These are phyloP conservation scores for Leptinotarsa haldemani DNA, from an alignment of 2,888 invertebrate genomes.

Conservation along the genomic window DNA sequence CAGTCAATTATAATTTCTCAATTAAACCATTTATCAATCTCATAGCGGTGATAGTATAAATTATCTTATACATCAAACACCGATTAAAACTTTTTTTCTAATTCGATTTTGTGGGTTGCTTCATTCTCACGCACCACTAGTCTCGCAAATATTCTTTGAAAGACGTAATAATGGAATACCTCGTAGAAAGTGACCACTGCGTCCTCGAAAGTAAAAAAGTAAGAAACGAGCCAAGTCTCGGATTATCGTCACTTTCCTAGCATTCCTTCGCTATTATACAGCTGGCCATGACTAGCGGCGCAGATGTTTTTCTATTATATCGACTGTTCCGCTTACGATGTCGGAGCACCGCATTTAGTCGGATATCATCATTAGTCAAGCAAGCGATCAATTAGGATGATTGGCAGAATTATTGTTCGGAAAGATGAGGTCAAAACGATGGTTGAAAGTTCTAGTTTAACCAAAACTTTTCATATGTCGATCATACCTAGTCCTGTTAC, in stretches of 20 bases:
- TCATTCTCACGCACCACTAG: constrained; percentile 11
- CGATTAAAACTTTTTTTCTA: constrained; percentile 3
- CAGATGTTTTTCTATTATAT: constrained; percentile 12
- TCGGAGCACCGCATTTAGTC: background rate
- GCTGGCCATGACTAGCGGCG: constrained; percentile 14
- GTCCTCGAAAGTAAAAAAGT: constrained; percentile 20
- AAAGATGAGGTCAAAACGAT: too few species aligned
- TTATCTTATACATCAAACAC: background rate
- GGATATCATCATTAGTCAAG: background rate
- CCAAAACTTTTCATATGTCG: too few species aligned
- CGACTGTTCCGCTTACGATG: background rate
- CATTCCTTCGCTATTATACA: constrained; percentile 20
- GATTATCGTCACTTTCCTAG: constrained; percentile 17
- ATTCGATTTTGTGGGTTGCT: constrained; percentile 16
- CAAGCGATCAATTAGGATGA: background rate
- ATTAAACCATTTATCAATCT: constrained; percentile 11
- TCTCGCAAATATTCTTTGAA: constrained; percentile 10
- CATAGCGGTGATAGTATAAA: background rate
- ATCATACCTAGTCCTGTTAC: too few species aligned
- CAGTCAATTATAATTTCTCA: constrained; percentile 1
- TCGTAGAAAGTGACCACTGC: constrained; percentile 16
- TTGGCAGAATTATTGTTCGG: background rate
- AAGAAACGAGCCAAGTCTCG: constrained; percentile 3
- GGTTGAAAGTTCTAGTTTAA: too few species aligned
- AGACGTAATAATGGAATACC: constrained; percentile 17